Base-by-base conservation (phyloP, 2,113 vertebrate species). In the Varanus komodoensis region DNA sequence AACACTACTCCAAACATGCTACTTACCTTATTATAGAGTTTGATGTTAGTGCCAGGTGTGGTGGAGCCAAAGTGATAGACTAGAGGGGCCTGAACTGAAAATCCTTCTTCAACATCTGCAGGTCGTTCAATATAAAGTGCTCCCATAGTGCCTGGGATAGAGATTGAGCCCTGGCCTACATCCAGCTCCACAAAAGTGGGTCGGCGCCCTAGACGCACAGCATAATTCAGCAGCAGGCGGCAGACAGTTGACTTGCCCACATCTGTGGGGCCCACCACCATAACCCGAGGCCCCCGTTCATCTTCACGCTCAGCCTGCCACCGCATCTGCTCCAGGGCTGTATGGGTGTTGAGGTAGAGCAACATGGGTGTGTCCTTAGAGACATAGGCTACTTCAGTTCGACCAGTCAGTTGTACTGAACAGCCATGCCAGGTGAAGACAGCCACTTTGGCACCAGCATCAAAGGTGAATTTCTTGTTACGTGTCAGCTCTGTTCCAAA, bases 381-480 rank as follows among this genome's bases (percentile, higher is more conserved):
- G 57, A 99, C 91, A 34, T 99, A 99, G 2, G 99, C 98, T 90
- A 99, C 98, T 97, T 99, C 99, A 0, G 99, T 98, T 89, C 99
- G 99, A 83, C 99, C 99, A 2, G 97, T 98, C 80, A 99, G 97
- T 89, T 98, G 98, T 23, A 99, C 96, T 8, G 97, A 98, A 94
- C 99, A 99, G 91, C 99, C 98, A 54, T 99, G 99, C 99, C 99
- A 99, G 23, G 99, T 99, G 95, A 99, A 99, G 77, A 99, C 98
- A 0, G 99, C 99, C 32, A 99, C 99, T 94, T 99, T 99, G 80
- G 98, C 98, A 1, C 99, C 99, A 0, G 98, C 97, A 11, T 99
- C 98, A 74, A 99, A 99, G 0, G 97, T 98, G 96, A 99, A 99
- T 91, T 98, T 99, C 96, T 99, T 99, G 96, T 99, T 99, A 78